Conservation (phyloP, 2,113 vertebrate genomes). For the Sigmodon hispidus region DNA sequence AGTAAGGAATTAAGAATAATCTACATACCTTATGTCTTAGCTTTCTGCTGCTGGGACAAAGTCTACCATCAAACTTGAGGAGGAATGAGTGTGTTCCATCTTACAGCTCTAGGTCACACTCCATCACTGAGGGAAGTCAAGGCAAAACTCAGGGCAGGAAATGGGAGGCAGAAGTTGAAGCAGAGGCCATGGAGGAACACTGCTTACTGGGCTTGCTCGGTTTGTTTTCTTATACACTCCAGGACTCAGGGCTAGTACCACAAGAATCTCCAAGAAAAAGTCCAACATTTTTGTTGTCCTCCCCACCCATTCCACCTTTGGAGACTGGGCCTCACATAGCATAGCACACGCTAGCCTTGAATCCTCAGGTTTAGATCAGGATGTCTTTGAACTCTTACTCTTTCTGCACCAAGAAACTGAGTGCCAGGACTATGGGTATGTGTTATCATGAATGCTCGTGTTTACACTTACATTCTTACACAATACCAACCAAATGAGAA, state of each 20-base stretch:
- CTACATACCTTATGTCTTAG: neutral
- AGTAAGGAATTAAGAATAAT: conserved; percentile 24
- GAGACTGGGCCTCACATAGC: neutral
- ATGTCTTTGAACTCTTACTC: neutral
- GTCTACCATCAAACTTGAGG: neutral
- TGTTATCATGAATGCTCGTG: neutral
- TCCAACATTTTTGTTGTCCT: neutral
- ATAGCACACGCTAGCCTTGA: neutral
- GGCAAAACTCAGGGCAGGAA: neutral
- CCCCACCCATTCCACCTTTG: neutral
- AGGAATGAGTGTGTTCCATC: neutral
- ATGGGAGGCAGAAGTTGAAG: neutral
- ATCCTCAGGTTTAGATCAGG: neutral
- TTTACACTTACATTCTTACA: neutral
- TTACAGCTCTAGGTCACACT: neutral
- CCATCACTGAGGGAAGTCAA: neutral
- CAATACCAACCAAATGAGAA: neutral
- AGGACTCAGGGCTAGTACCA: neutral
- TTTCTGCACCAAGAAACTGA: no score
- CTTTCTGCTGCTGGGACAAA: neutral
- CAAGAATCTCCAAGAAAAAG: neutral
- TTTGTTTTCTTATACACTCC: neutral
- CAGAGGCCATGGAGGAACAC: neutral
- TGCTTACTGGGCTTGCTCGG: neutral
- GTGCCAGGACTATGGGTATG: no score